Evolutionary conservation across 2,113 vertebrate species (phyloP), one percentile per base, ranked within the genome.

Genomic region (Anseranas semipalmata): DNA sequence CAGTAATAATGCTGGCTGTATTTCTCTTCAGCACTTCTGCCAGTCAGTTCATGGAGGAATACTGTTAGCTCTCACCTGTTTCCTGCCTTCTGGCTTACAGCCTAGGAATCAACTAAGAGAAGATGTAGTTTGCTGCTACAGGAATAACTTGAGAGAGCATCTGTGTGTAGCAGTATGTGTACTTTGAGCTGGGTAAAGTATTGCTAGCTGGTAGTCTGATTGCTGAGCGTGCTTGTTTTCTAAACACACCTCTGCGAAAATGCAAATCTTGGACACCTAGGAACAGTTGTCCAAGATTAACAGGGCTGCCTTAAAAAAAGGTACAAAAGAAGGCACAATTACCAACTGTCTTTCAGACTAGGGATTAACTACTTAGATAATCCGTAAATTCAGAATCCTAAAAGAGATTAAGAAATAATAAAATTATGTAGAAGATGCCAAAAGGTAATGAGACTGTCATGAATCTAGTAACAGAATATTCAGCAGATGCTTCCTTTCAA

Each of bases 151-250:
- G 59, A 24, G 21, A 21, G 37, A 60, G 46, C 27, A 52, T 58
- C 24, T 3, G 2, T 73, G 5, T 1, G 1, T 32, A 6, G 28
- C 15, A 52, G n/a, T 18, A 3, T 10, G 4, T 35, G 24, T 24
- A 15, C 39, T 71, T 76, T 16, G 5, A 22, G 24, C 77, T 46
- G 58, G 45, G 32, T 33, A 52, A 75, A 15, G 25, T 68, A 10
- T 45, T 48, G 12, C 19, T n/a, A 58, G 43, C 2, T 27, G 50
- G 19, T 37, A 14, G 8, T 21, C 52, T 75, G 24, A 32, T 58
- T n/a, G 74, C 63, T 67, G 45, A 56, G 22, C 25, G 8, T 74
- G 28, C 63, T 75, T 60, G 10, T 78, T 83, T 75, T 67, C 37
- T 75, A 72, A 63, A 87, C 37, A 6, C 0, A 0, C 10, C 6